Evolutionary conservation across 2,888 invertebrate genomes (phyloP), one percentile per base, ranked within the genome.

Genomic region (Drosophila sordidula): DNA sequence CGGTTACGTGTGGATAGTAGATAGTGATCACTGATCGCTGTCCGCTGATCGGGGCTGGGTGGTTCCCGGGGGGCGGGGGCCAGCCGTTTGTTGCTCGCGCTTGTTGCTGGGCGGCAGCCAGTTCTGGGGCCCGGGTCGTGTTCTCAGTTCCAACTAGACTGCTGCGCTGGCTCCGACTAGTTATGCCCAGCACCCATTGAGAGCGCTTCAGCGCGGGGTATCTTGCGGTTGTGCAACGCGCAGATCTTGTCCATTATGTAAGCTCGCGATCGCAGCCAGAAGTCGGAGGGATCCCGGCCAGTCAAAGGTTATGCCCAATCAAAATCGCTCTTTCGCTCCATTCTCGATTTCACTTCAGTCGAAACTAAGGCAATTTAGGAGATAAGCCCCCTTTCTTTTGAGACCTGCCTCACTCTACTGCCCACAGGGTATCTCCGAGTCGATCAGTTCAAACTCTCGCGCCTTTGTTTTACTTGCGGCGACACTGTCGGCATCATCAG

Each of bases 71-170:
- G 16, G 34, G 44, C 42, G 41, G 38, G 29, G 16, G 42, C 11
- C 11, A 16, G 41, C 25, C 41, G 56, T 32, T 22, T 38, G 4
- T 26, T 26, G 26, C 6, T 1, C 0, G 26, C 45, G 64, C 61
- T 72, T 82, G 84, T 84, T 84, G 83, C 83, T 79, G 83, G 87
- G 87, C 87, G 83, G 83, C 78, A 87, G 82, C 67, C 77, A 69
- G 66, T 65, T 56, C 63, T 49, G 59, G 39, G 56, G 57, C 44
- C 64, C 52, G 58, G 56, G 26, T 55, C 51, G 50, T 49, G 56
- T 70, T 75, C 70, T 61, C 66, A 57, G 63, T 67, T 63, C 34
- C 34, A 34, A 54, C 61, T 61, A 39, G 29, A 44, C 54, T 54
- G 12, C 12, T 34, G 34, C 34, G 34, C 34, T 34, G 45, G 45